These are phyloP conservation scores for Lepus oiostolus DNA, from an alignment of 2,797 vertebrate genomes.

Conservation along the genomic window DNA sequence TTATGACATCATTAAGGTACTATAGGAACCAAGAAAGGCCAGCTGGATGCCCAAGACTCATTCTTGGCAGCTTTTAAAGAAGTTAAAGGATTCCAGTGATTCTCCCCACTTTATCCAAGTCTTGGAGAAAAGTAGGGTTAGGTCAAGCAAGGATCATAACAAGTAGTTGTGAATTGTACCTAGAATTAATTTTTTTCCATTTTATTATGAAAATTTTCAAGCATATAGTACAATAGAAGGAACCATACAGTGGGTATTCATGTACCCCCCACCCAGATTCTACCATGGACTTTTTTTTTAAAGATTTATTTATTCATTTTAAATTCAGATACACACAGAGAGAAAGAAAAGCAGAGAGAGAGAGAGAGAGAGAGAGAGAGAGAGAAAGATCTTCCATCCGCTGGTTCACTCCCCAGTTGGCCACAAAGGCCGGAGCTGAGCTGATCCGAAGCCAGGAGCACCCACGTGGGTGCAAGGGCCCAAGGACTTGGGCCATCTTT, in stretches of 20 bases:
- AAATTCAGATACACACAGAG: no score
- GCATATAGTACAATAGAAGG: conserved; percentile 23
- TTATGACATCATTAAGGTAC: not conserved
- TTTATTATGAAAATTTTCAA: conserved; percentile 44
- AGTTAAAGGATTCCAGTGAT: conserved; percentile 1
- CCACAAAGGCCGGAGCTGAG: no score
- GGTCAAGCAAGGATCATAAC: not conserved
- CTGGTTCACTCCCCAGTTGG: no score
- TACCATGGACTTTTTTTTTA: not conserved
- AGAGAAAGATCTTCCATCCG: no score
- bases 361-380: no score
- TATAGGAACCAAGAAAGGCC: not conserved
- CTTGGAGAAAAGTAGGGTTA: conserved; percentile 39
- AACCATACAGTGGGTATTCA: not conserved
- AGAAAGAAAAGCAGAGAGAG: no score
- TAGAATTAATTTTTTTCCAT: not conserved
- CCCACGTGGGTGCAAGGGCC: no score
- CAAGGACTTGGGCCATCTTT: no score
- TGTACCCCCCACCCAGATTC: not conserved
- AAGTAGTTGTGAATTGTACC: conserved; percentile 36
- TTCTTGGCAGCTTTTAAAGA: conserved; percentile 5
- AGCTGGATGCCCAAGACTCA: conserved; percentile 31
- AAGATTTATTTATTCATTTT: no score
- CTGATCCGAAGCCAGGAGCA: no score
- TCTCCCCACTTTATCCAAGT: not conserved